Evolutionary conservation across 2,888 invertebrate genomes (phyloP).

Genomic region (Harpalus rubripes): DNA sequence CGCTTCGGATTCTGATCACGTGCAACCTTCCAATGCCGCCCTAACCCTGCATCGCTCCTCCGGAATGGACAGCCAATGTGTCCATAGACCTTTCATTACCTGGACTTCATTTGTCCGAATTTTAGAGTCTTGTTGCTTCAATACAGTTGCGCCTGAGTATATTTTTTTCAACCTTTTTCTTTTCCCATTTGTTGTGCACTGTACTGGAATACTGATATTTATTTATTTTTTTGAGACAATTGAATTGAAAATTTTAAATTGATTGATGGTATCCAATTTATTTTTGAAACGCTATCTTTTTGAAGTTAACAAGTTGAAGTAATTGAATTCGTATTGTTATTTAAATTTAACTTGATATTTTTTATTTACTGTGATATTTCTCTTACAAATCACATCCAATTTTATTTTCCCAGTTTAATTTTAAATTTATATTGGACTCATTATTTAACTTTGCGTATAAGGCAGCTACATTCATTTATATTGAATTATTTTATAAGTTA

Average conservation of each 20-base stretch:
- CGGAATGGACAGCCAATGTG: slow-evolving; percentile 59
- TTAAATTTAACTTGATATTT: background rate
- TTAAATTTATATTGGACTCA: no score
- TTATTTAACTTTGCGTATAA: no score
- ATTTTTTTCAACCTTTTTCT: slow-evolving; percentile 34
- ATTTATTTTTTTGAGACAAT: slow-evolving; percentile 29
- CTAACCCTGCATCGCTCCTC: slow-evolving; percentile 17
- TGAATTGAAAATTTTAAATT: background rate
- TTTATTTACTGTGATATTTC: background rate
- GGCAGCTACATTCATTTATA: no score
- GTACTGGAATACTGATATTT: slow-evolving; percentile 33
- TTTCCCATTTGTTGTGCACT: slow-evolving; percentile 18
- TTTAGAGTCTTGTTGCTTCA: slow-evolving; percentile 41
- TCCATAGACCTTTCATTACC: slow-evolving; percentile 62
- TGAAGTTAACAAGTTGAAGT: background rate
- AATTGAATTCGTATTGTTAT: slow-evolving; percentile 14
- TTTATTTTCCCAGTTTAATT: no score
- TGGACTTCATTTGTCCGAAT: slow-evolving; percentile 57
- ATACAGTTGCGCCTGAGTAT: slow-evolving; percentile 21
- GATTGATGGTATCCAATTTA: background rate
- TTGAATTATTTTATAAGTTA: no score
- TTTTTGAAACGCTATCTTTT: background rate
- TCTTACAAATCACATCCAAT: background rate
- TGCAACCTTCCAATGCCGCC: slow-evolving; percentile 33
- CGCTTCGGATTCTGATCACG: slow-evolving; percentile 57